phyloP scores from a whole-genome alignment of 1,140 invertebrate species.

The Calliphora vicina region DNA sequence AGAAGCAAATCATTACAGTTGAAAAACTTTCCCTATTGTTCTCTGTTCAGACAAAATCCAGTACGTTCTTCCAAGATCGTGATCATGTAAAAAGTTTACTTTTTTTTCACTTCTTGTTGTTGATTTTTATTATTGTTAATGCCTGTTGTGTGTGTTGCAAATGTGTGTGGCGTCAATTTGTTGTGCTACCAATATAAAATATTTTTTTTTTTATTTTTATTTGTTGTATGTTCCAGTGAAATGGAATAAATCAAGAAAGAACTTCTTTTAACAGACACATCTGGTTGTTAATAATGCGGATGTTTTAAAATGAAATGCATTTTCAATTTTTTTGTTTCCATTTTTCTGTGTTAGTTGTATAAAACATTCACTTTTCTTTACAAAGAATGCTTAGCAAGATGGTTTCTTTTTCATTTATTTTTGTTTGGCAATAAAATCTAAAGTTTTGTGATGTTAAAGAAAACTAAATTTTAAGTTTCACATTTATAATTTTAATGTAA shows the following conservation, averaged over 20 bases:
- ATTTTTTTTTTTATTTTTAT: neutral
- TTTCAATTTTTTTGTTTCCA: neutral
- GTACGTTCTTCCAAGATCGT: too few species aligned
- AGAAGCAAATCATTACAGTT: neutral
- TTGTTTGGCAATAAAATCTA: neutral
- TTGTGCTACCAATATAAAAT: neutral
- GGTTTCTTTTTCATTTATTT: neutral
- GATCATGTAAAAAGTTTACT: neutral
- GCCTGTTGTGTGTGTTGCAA: neutral
- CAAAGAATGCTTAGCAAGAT: neutral
- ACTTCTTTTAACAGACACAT: neutral
- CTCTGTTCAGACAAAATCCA: neutral
- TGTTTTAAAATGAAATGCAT: neutral
- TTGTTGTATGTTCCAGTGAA: neutral
- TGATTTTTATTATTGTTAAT: neutral
- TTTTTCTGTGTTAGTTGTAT: neutral
- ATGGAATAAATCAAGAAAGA: neutral
- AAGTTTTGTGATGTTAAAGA: too few species aligned
- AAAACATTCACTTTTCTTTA: constrained; percentile 1
- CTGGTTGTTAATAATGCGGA: neutral
- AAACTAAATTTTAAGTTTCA: too few species aligned
- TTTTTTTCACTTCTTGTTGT: neutral
- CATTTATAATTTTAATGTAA: too few species aligned
- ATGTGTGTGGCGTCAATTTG: neutral
- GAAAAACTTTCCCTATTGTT: constrained; percentile 1